phyloP scores from a whole-genome alignment of 2,888 invertebrate genomes.

The Cataglyphis altisquamis region DNA sequence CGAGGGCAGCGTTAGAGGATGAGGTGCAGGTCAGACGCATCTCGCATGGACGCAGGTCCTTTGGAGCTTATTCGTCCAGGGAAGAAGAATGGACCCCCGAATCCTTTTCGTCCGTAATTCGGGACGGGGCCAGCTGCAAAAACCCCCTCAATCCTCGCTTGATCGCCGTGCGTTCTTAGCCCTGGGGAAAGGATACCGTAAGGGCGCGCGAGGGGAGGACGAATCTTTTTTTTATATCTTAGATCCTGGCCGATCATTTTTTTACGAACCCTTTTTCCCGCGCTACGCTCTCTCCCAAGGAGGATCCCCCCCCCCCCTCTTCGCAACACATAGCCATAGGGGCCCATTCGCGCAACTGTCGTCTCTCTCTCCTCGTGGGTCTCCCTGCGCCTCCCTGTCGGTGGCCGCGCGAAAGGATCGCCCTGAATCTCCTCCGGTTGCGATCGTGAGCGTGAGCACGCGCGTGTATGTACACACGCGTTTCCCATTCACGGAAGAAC shows the following conservation, averaged over 20 bases:
- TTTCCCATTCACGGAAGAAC: slow-evolving; percentile 52
- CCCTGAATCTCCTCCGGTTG: slow-evolving; percentile 55
- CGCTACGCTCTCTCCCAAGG: slow-evolving; percentile 68
- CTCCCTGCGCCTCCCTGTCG: slow-evolving; percentile 51
- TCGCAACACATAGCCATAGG: slow-evolving; percentile 51
- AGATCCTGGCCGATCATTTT: slow-evolving; percentile 85
- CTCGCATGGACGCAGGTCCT: slow-evolving; percentile 83
- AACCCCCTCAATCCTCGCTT: slow-evolving; percentile 76
- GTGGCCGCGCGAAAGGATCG: slow-evolving; percentile 56
- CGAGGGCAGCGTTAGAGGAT: slow-evolving; percentile 73
- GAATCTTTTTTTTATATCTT: slow-evolving; percentile 82
- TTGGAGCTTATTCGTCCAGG: slow-evolving; percentile 85
- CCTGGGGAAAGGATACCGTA: slow-evolving; percentile 81
- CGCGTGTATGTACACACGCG: slow-evolving; percentile 44
- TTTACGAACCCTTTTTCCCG: slow-evolving; percentile 84
- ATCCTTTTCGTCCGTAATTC: slow-evolving; percentile 81
- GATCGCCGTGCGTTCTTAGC: slow-evolving; percentile 68
- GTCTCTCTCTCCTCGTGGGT: slow-evolving; percentile 57
- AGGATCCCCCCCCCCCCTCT: slow-evolving; percentile 29
- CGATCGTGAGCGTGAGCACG: slow-evolving; percentile 42
- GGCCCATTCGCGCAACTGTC: slow-evolving; percentile 83
- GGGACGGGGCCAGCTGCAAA: slow-evolving; percentile 84
- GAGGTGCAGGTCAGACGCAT: slow-evolving; percentile 79
- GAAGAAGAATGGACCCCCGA: slow-evolving; percentile 82
- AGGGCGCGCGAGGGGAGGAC: slow-evolving; percentile 73